Percentiles rank a stretch among this genome's conserved stretches.
These are phyloP conservation scores for Sterrhoptilus dennistouni DNA, from an alignment of 2,113 vertebrate genomes.

Conservation along the genomic window DNA sequence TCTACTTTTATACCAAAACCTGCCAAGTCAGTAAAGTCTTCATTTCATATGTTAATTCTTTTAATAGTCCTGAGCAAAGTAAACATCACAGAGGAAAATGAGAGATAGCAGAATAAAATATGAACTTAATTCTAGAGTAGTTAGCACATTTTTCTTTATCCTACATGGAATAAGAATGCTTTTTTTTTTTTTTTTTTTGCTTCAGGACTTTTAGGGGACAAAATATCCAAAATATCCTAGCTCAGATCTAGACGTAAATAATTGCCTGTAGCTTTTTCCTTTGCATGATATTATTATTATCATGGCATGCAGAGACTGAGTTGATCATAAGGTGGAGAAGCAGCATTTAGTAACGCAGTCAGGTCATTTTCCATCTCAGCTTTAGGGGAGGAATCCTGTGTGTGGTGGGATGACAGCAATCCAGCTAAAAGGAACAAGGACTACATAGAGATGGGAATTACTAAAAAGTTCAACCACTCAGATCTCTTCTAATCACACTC, in stretches of 20 bases:
- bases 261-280: not conserved
- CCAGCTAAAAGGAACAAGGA: not conserved
- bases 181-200: not conserved
- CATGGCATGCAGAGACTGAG: not conserved
- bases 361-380: not conserved
- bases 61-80: not conserved
- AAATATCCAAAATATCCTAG: not conserved
- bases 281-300: not conserved
- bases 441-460: not conserved
- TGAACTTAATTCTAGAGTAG: not conserved
- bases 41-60: not conserved
- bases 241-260: not conserved
- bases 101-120: not conserved
- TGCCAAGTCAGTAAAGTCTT: not conserved
- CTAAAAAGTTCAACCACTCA: not conserved
- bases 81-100: not conserved
- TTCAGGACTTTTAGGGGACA: not conserved
- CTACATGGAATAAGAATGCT: not conserved
- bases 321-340: not conserved
- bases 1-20: not conserved
- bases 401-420: not conserved
- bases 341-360: not conserved
- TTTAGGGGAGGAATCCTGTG: not conserved
- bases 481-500: not conserved
- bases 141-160: not conserved